Evolutionary conservation across 2,888 invertebrate species (phyloP), one percentile per base, ranked within the genome.

Genomic region (Acronicta aceris): DNA sequence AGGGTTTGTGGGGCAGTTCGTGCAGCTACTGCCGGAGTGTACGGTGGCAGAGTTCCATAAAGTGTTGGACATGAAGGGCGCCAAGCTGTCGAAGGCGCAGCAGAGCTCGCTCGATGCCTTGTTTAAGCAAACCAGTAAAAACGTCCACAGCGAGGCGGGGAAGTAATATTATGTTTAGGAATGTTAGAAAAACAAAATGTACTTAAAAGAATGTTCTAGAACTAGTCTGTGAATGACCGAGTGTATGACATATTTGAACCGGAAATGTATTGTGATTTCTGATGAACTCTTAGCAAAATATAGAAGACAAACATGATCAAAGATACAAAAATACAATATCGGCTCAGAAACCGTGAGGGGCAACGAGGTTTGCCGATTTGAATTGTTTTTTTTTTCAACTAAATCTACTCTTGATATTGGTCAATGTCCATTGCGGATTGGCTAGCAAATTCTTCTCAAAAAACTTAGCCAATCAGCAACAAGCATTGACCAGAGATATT

Each of bases 61-160:
- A 85, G 97, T 99, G 36, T 88, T 99, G 15, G 99, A 99, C 71
- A 99, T 99, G 99, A 99, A 99, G 93, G 98, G 96, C 0, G 95
- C 96, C 0, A 96, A 96, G 70, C 33, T 93, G 36, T 85, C 89
- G 0, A 90, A 91, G 45, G 74, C 86, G 0, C 93, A 93, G 59
- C 78, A 88, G 69, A 79, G 73, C 0, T 78, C 89, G 0, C 51
- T 93, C 0, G 93, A 93, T 15, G 85, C 86, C 0, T 48, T 87
- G 12, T 93, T 90, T 46, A 89, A 84, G 54, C 86, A 91, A 25
- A 84, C 86, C 0, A 65, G 71, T 56, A 74, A 58, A 42, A 74
- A 71, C 33, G 67, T 66, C 0, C 21, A 70, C 0, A 73, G 63
- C 40, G 72, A 75, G 2, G 41, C 43, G 3, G 61, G 51, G 2